phyloP scores from a whole-genome alignment of 2,797 vertebrate species.

The Adelosebastes latens region DNA sequence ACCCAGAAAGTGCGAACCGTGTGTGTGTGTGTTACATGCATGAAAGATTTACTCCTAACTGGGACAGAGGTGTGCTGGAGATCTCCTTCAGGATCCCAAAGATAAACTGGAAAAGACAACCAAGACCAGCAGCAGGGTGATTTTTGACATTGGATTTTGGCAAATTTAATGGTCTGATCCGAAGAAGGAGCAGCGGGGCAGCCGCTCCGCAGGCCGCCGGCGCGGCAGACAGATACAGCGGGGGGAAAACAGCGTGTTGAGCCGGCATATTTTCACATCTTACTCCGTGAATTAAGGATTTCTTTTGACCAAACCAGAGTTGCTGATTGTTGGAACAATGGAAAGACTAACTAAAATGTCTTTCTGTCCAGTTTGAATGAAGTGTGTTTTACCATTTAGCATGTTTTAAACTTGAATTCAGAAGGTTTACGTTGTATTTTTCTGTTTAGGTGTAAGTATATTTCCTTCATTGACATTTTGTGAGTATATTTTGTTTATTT shows the following conservation, averaged over 20 bases:
- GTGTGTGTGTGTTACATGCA: neutral
- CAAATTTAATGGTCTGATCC: too few species aligned
- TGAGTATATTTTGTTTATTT: neutral
- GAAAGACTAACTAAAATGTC: neutral
- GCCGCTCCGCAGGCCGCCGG: too few species aligned
- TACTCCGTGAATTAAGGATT: too few species aligned
- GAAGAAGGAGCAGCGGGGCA: too few species aligned
- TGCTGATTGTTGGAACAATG: too few species aligned
- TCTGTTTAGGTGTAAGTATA: neutral
- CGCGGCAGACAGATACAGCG: too few species aligned
- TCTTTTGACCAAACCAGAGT: too few species aligned
- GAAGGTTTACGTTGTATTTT: neutral
- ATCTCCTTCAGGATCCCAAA: neutral
- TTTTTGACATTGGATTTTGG: too few species aligned
- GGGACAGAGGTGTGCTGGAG: neutral
- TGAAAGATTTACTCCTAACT: neutral
- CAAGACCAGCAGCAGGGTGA: neutral
- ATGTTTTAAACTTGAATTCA: neutral
- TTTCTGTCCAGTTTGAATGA: too few species aligned
- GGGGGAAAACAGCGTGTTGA: too few species aligned
- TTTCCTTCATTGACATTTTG: neutral
- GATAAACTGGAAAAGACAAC: neutral
- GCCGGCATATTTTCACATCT: too few species aligned
- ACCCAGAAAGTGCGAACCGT: neutral
- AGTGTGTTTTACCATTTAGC: too few species aligned